Evolutionary conservation across 2,797 vertebrate species (phyloP), one percentile per base, ranked within the genome.

Genomic region (Saxicola maurus): DNA sequence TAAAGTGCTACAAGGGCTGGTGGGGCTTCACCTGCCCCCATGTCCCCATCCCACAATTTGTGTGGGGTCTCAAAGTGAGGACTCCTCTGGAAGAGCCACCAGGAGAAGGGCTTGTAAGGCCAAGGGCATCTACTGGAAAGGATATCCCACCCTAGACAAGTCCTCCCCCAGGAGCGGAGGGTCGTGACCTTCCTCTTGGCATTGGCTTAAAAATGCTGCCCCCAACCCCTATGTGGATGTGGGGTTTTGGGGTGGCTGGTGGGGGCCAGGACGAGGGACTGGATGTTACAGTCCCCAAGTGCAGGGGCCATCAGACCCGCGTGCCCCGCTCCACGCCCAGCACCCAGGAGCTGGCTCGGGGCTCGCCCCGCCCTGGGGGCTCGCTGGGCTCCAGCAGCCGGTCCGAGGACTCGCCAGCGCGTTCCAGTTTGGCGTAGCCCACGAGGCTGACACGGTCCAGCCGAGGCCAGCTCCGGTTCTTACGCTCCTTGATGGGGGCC

Each of bases 391-490:
- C 98, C 94, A 98, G 96, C 73, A 98, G 96, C 82, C 53, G 96
- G 84, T 98, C 98, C 3, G 97, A 97, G 3, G 98, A 98, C 72
- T 98, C 97, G 31, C 98, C 98, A n/a, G 97, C 96, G 55, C 98
- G 98, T 57, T 98, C 98, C 93, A 99, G 93, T 85, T 98, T 98
- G 96, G 98, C 91, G 25, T 98, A 98, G 33, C 97, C 97, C 67
- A 97, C 97, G 28, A 97, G 95, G 14, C 92, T 96, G 90, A 97
- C 87, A 11, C 98, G 97, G 87, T 99, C 98, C 21, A 99, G 93
- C 27, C 97, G 97, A n/a, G 99, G 98, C 99, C 98, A 99, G 95
- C 99, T 99, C 64, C 96, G 92, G 90, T 97, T 97, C 37, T 96
- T 98, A 61, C 97, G 97, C 67, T 98, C 98, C 84, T 97, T 97